These are phyloP conservation scores for Siderastrea siderea DNA, from an alignment of 92 coral and sea anemone genomes.

Conservation along the genomic window DNA sequence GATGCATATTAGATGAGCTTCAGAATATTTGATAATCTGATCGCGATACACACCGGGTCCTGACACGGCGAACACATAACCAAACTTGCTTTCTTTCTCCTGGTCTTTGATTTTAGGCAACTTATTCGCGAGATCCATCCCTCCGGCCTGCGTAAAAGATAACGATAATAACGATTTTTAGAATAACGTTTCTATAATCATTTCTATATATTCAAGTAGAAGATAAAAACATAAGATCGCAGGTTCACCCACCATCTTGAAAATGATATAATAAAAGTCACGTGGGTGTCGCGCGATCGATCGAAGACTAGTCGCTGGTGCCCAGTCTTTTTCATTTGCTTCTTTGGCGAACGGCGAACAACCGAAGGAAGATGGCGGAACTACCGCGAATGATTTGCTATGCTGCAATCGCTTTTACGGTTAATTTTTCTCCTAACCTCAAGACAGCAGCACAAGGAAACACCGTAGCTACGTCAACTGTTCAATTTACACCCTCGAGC, in stretches of 20 bases:
- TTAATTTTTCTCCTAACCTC: constrained; percentile 7
- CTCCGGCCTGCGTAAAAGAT: constrained; percentile 82
- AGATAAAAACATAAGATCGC: constrained; percentile 9
- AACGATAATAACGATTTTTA: constrained; percentile 4
- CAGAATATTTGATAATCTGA: not conserved
- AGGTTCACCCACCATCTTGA: constrained; percentile 94
- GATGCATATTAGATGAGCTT: constrained; percentile 21
- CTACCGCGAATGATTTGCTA: not conserved
- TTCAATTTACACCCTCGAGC: constrained; percentile 25
- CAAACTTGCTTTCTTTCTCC: constrained; percentile 85
- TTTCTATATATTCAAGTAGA: not conserved
- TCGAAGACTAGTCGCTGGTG: constrained; percentile 19
- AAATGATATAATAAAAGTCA: constrained; percentile 85
- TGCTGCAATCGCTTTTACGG: constrained; percentile 5
- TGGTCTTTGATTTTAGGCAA: constrained; percentile 88
- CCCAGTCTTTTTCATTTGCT: constrained; percentile 37
- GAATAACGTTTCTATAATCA: not conserved
- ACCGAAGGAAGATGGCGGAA: too few species aligned
- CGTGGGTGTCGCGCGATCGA: constrained; percentile 67
- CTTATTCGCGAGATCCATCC: constrained; percentile 91
- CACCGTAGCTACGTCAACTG: constrained; percentile 26
- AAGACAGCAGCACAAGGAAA: not conserved
- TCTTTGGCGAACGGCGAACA: constrained; percentile 15
- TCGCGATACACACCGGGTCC: constrained; percentile 88
- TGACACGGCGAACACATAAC: constrained; percentile 98